These are phyloP conservation scores for silkworm (Bombyx mori) DNA, from an alignment of 1,140 invertebrate genomes.

Conservation along the genomic window ASM3026992v2 NC_085119.1:15691001-15691500, in stretches of 20 bases:
- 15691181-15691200: too few relatives aligned
- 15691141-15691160: too few relatives aligned
- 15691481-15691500: too few relatives aligned
- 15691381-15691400: slow-evolving; percentile 20
- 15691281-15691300: slow-evolving; percentile 12
- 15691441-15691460: slow-evolving; percentile 6
- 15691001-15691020: too few relatives aligned
- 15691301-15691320: slow-evolving; percentile 29
- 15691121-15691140: too few relatives aligned
- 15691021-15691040: neutral
- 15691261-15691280: slow-evolving; percentile 10
- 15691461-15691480: neutral
- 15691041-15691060: neutral
- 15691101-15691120: neutral
- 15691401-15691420: slow-evolving; percentile 11
- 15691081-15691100: neutral
- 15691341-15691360: slow-evolving; percentile 33
- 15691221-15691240: too few relatives aligned
- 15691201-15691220: too few relatives aligned
- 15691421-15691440: slow-evolving; percentile 7
- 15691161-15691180: too few relatives aligned
- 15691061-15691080: too few relatives aligned
- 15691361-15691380: slow-evolving; percentile 32
- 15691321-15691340: slow-evolving; percentile 31
- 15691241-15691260: slow-evolving; percentile 5